Base-by-base conservation (phyloP, 2,113 vertebrate genomes). In the Paedocypris sp. region DNA sequence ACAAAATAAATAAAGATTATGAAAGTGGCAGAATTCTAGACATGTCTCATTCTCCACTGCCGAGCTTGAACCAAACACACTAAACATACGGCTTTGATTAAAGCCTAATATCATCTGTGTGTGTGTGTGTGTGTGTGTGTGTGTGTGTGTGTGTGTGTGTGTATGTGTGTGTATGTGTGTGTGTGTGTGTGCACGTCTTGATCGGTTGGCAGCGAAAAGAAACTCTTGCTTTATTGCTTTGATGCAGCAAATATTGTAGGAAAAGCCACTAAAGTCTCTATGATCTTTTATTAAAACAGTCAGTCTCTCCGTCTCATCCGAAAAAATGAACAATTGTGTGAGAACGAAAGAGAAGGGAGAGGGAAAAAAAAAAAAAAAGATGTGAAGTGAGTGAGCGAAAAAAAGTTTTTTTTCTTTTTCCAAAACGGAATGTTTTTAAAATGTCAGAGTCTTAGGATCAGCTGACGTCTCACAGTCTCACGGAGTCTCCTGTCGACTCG, bases 81-180 rank as follows among this genome's bases (percentile, higher is more conserved):
- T 80, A 89, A 90, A 92, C 84, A 81, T 77, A 82, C 75, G 90
- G 80, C 87, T 91, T 91, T 92, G 87, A 93, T 94, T 93, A 94
- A 94, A 91, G 82, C 75, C 73, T 90, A 89, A 94, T 91, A 93
- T 90, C 85, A 82, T 13, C 39, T 57, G 7, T 38, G 11, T 15
- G 10, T 49, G 15, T 29, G 13, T 28, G 23, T 25, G 20, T 19
- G 45, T 13, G 42, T 33, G 29, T 36, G 25, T 35, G 25, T 33
- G 48, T 42, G 48, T 52, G 49, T 50, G 15, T 50, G 47, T 49
- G 46, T 28, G 50, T 53, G 50, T 23, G 32, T 35, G 49, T 51
- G 48, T 35, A 31, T 36, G 50, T 51, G 48, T 32, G 56, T 29
- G 62, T 54, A 42, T 38, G 28, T 46, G 38, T 41, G 52, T 58